Conservation (phyloP, 2,888 invertebrate genomes). For the Sesia apiformis region DNA sequence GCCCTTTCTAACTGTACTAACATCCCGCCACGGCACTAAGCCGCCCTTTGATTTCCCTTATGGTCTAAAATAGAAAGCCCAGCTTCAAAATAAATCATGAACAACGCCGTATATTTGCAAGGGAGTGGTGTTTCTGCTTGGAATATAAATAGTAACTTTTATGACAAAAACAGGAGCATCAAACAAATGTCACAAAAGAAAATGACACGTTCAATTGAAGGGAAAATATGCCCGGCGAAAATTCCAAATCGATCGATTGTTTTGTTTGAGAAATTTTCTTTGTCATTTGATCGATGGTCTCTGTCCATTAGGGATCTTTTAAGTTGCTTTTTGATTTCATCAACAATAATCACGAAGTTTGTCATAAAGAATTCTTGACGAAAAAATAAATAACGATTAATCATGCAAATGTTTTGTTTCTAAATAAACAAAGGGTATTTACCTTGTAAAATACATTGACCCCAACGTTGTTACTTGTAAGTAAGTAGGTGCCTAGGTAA, state of each 20-base stretch:
- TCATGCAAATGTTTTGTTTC: constrained; percentile 42
- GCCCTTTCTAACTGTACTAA: constrained; percentile 57
- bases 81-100: neutral
- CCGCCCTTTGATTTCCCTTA: constrained; percentile 54
- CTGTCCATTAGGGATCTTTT: constrained; percentile 67
- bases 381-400: constrained; percentile 53
- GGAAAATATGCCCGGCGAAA: constrained; percentile 41
- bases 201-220: constrained; percentile 37
- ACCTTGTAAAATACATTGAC: constrained; percentile 11
- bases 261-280: constrained; percentile 61
- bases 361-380: constrained; percentile 36
- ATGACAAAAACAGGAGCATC: neutral
- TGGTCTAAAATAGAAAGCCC: constrained; percentile 14
- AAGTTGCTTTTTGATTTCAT: constrained; percentile 65
- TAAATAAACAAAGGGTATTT: constrained; percentile 28
- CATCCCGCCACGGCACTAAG: constrained; percentile 49
- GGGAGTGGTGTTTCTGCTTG: neutral
- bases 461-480: too few species aligned
- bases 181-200: constrained; percentile 17
- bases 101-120: neutral
- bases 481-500: too few species aligned
- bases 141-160: neutral
- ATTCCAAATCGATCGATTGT: constrained; percentile 51
- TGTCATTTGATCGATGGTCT: constrained; percentile 69
- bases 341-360: constrained; percentile 53